These are phyloP conservation scores for Limonius californicus DNA, from an alignment of 1,140 invertebrate species.

Conservation along the genomic window DNA sequence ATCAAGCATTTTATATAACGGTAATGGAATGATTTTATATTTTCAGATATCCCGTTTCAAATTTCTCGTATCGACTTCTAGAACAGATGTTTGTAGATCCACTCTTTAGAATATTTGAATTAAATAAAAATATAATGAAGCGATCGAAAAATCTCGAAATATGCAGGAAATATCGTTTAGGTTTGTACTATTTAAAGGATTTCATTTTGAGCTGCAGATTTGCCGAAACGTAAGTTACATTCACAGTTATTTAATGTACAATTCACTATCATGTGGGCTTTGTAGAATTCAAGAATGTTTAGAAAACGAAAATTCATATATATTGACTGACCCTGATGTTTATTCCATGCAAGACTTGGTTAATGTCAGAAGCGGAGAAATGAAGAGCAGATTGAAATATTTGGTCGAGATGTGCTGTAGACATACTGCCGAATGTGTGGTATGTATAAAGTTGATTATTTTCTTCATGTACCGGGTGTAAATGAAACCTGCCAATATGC, in stretches of 20 bases:
- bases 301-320: conserved; percentile 56
- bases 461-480: too few species aligned
- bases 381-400: conserved; percentile 57
- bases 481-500: too few species aligned
- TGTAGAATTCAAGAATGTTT: conserved; percentile 59
- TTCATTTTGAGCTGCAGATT: conserved; percentile 66
- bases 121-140: conserved; percentile 66
- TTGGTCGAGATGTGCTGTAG: conserved; percentile 57
- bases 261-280: conserved; percentile 20
- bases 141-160: conserved; percentile 59
- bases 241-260: conserved; percentile 23
- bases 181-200: conserved; percentile 65
- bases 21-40: too few species aligned
- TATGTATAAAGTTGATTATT: too few species aligned
- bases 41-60: conserved; percentile 71
- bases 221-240: conserved; percentile 54
- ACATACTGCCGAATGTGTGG: conserved; percentile 67
- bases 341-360: conserved; percentile 75
- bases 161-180: conserved; percentile 57
- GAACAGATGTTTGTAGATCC: conserved; percentile 76
- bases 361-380: conserved; percentile 61
- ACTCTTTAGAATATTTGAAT: conserved; percentile 69
- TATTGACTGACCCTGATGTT: conserved; percentile 63
- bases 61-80: conserved; percentile 74
- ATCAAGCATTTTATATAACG: too few species aligned